These are phyloP conservation scores for Panulirus ornatus DNA, from an alignment of 1,140 invertebrate species.

Conservation along the genomic window DNA sequence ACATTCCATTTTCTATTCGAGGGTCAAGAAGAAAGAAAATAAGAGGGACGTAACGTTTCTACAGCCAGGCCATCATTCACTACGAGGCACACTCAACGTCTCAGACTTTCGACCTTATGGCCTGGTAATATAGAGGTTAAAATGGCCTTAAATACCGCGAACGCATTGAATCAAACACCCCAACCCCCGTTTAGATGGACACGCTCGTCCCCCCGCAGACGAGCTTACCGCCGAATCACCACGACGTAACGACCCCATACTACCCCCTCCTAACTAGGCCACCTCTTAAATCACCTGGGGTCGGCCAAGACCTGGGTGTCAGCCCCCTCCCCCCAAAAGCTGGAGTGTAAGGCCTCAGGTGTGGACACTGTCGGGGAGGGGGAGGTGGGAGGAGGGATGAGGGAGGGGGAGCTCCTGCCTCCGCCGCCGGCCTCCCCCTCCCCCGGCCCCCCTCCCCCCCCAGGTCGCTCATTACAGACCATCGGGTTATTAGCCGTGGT, in stretches of 20 bases:
- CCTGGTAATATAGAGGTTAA: conserved; percentile 1
- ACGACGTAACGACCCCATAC: no score
- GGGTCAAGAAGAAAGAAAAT: no score
- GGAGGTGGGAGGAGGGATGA: background rate
- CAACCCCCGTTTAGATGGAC: no score
- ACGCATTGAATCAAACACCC: conserved; percentile 38
- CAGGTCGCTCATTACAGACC: conserved; percentile 32
- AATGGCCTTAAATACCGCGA: background rate
- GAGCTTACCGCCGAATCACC: no score
- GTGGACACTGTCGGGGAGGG: background rate
- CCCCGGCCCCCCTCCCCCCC: background rate
- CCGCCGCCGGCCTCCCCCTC: background rate
- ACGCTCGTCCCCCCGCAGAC: no score
- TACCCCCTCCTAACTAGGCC: no score
- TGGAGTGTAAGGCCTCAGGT: background rate
- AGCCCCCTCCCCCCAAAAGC: background rate
- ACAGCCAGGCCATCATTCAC: no score
- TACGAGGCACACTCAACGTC: no score
- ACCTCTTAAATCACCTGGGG: background rate
- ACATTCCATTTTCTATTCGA: no score
- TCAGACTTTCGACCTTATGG: conserved; percentile 1
- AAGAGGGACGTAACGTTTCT: no score
- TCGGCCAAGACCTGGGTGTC: background rate
- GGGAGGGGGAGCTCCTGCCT: background rate
- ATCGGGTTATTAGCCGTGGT: conserved; percentile 64